Conservation (phyloP, 2,888 invertebrate genomes). For the Hartigia nigra region DNA sequence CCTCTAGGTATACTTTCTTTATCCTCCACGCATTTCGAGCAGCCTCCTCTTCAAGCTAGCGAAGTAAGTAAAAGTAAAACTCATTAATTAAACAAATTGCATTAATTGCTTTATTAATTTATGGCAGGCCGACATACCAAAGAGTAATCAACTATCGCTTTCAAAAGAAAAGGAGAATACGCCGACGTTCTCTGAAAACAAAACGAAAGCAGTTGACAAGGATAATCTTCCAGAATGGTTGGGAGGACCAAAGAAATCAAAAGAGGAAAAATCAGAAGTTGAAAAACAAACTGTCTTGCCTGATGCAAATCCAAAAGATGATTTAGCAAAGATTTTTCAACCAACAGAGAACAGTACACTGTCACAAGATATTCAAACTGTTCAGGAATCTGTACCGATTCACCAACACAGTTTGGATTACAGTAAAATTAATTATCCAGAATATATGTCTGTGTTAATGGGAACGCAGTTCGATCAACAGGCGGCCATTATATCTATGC, state of each 20-base stretch:
- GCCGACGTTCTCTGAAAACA: slow-evolving; percentile 8
- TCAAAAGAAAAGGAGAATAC: slow-evolving; percentile 13
- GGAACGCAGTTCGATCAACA: slow-evolving; percentile 54
- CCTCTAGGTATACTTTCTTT: slow-evolving; percentile 52
- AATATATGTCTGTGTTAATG: slow-evolving; percentile 39
- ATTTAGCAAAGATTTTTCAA: background rate
- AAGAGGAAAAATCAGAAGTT: slow-evolving; percentile 29
- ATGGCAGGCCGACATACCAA: slow-evolving; percentile 10
- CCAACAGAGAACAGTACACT: background rate
- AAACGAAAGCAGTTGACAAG: slow-evolving; percentile 13
- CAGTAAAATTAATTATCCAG: slow-evolving; percentile 24
- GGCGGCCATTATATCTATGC: slow-evolving; percentile 50
- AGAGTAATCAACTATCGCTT: slow-evolving; percentile 2
- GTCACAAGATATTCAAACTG: background rate
- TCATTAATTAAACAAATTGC: background rate
- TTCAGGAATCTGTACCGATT: background rate
- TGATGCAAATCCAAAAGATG: background rate
- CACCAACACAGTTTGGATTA: background rate
- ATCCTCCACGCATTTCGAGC: slow-evolving; percentile 4
- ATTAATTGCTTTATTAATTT: background rate
- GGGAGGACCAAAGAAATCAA: slow-evolving; percentile 42
- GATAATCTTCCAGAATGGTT: slow-evolving; percentile 60
- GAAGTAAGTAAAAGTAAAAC: slow-evolving; percentile 5
- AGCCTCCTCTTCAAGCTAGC: background rate
- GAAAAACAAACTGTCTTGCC: slow-evolving; percentile 18